These are phyloP conservation scores for Chloroceryle inda DNA, from an alignment of 2,797 vertebrate genomes.

Conservation along the genomic window DNA sequence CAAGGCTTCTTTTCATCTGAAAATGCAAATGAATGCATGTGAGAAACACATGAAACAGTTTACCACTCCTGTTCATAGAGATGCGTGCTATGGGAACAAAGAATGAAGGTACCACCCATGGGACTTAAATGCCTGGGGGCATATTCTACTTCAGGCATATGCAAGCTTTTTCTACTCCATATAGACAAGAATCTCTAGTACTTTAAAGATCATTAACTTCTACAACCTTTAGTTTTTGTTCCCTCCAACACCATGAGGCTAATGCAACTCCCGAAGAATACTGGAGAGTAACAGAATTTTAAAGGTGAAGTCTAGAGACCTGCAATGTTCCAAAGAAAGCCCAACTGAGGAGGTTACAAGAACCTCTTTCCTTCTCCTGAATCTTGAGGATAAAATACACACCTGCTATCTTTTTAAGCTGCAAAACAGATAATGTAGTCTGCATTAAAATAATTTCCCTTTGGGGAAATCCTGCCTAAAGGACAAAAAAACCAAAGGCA, in stretches of 20 bases:
- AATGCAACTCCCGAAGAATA: not conserved
- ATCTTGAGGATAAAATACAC: not conserved
- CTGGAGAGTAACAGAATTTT: not conserved
- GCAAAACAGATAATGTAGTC: not conserved
- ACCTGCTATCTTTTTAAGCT: not conserved
- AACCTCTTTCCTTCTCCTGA: not conserved
- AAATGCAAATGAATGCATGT: not conserved
- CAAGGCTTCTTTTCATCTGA: constrained; percentile 90
- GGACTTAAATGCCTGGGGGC: not conserved
- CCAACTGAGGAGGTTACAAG: not conserved
- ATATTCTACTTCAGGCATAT: not conserved
- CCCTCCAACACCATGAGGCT: not conserved
- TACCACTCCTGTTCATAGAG: not conserved
- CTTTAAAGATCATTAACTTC: not conserved
- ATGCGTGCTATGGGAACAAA: not conserved
- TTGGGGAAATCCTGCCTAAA: not conserved
- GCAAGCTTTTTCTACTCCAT: not conserved
- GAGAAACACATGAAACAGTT: not conserved
- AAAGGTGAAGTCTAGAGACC: not conserved
- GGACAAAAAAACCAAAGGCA: not conserved
- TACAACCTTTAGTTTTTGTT: not conserved
- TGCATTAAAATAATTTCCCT: not conserved
- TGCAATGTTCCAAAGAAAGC: not conserved
- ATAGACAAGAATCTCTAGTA: not conserved
- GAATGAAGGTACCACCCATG: not conserved